Percentiles rank a stretch among this genome's conserved stretches.
These are phyloP conservation scores for Ctenopoma kingsleyae DNA, from an alignment of 2,797 vertebrate species.

Conservation along the genomic window DNA sequence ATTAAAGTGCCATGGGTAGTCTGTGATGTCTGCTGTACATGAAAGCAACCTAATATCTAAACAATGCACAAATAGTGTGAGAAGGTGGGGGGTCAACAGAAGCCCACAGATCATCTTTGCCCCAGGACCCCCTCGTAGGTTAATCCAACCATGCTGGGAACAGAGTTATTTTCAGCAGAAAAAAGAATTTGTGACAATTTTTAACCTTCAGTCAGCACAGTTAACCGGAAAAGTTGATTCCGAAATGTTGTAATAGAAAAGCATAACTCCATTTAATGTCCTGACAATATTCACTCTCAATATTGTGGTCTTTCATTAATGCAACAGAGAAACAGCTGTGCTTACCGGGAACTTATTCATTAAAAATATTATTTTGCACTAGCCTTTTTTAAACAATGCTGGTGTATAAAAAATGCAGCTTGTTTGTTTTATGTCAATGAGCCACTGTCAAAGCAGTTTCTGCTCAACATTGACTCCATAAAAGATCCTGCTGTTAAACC, in stretches of 20 bases:
- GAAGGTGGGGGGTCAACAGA: neutral
- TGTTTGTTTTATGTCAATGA: neutral
- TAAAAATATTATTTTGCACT: neutral
- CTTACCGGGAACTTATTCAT: neutral
- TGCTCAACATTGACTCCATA: neutral
- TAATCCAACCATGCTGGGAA: conserved; percentile 5
- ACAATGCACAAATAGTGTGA: neutral
- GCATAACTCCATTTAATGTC: neutral
- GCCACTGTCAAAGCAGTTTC: neutral
- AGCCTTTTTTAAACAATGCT: neutral
- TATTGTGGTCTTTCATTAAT: neutral
- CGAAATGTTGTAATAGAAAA: neutral
- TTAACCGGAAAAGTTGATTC: too few relatives aligned
- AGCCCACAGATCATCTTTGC: neutral
- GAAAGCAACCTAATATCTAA: conserved; percentile 4
- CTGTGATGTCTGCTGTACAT: conserved; percentile 3
- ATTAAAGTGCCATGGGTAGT: neutral
- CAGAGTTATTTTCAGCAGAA: conserved; percentile 19
- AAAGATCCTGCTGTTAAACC: conserved; percentile 3
- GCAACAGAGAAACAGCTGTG: neutral
- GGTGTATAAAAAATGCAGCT: neutral
- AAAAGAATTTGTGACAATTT: conserved; percentile 2
- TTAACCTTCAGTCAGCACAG: neutral
- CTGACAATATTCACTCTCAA: neutral
- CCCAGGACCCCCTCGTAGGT: neutral